Conservation (phyloP, 1,140 invertebrate genomes). For the Platyura marginata region DNA sequence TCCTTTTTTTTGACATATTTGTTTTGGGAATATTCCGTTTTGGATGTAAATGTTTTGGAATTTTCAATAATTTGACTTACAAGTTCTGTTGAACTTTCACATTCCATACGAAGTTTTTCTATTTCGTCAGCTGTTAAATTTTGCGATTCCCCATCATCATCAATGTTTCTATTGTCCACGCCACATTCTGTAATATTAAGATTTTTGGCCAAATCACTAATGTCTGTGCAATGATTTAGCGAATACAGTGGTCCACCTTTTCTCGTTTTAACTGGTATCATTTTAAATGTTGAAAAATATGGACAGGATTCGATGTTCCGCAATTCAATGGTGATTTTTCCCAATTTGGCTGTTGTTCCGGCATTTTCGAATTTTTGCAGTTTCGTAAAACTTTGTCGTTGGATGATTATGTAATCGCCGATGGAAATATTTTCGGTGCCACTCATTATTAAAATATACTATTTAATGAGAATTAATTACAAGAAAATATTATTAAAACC, state of each 20-base stretch:
- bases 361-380: slow-evolving; percentile 45
- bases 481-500: too few species aligned
- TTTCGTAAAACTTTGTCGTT: slow-evolving; percentile 56
- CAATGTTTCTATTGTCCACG: slow-evolving; percentile 67
- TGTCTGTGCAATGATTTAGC: slow-evolving; percentile 31
- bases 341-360: slow-evolving; percentile 38
- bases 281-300: slow-evolving; percentile 63
- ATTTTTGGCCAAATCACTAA: slow-evolving; percentile 26
- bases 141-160: slow-evolving; percentile 73
- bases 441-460: too few species aligned
- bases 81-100: slow-evolving; percentile 61
- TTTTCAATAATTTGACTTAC: slow-evolving; percentile 74
- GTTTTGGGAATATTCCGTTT: slow-evolving; percentile 84
- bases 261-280: slow-evolving; percentile 34
- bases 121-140: slow-evolving; percentile 70
- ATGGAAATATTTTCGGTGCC: slow-evolving; percentile 29
- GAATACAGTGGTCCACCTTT: slow-evolving; percentile 31
- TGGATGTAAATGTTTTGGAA: slow-evolving; percentile 66
- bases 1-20: slow-evolving; percentile 92
- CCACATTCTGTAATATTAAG: slow-evolving; percentile 37
- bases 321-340: slow-evolving; percentile 52
- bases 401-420: slow-evolving; percentile 54
- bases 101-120: slow-evolving; percentile 47
- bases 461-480: too few species aligned
- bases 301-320: slow-evolving; percentile 46